phyloP scores from a whole-genome alignment of 2,797 vertebrate species.

The Vireo griseus region DNA sequence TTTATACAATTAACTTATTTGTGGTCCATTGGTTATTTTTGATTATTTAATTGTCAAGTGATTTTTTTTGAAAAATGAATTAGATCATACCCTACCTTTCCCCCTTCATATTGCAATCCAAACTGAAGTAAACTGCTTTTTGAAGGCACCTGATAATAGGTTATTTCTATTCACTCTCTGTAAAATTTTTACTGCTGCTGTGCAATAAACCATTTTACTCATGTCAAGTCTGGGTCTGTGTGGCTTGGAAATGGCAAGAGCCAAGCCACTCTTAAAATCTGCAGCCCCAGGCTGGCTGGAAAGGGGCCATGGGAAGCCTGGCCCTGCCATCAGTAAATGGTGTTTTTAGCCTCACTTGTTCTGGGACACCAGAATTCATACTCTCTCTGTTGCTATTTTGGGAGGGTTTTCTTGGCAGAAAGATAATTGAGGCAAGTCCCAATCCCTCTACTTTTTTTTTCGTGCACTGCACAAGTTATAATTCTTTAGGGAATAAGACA shows the following conservation, averaged over 20 bases:
- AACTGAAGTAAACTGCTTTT: background rate
- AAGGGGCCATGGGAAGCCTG: background rate
- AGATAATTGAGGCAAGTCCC: background rate
- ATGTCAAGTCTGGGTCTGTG: background rate
- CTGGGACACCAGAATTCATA: background rate
- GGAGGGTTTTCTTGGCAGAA: background rate
- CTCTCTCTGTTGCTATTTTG: background rate
- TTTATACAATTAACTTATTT: background rate
- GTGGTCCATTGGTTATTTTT: background rate
- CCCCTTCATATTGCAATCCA: background rate
- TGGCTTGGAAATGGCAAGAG: background rate
- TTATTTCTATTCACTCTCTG: background rate
- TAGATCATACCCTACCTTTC: background rate
- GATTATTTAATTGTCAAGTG: background rate
- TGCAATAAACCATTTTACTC: background rate
- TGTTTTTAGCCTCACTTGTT: background rate
- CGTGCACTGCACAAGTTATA: background rate
- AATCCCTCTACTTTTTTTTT: background rate
- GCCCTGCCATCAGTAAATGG: background rate
- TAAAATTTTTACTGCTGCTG: background rate
- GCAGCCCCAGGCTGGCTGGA: background rate
- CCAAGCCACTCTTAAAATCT: rapidly evolving
- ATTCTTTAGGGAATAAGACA: background rate
- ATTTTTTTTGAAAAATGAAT: background rate
- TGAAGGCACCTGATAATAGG: background rate